Evolutionary conservation across 2,797 vertebrate species (phyloP).

Genomic region (Pangasius krempfi): DNA sequence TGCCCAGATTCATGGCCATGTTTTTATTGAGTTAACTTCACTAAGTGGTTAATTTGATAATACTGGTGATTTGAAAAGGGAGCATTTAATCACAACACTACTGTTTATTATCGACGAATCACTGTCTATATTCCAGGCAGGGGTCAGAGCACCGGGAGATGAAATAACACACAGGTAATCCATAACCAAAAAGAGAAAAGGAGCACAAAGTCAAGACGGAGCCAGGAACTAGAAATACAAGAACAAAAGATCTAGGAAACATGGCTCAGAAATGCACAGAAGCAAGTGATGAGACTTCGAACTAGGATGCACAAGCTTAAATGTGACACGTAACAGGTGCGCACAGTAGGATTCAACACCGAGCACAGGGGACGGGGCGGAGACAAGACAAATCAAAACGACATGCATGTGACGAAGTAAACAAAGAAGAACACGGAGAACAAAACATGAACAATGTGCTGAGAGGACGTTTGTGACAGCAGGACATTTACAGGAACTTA

Average conservation of each 20-base stretch:
- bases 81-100: not conserved
- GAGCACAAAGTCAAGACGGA: not conserved
- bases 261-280: too few species aligned
- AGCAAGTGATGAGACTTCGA: not conserved
- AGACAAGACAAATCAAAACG: not conserved
- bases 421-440: not conserved
- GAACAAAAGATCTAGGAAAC: not conserved
- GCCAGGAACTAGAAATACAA: not conserved
- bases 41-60: not conserved
- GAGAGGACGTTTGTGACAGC: too few species aligned
- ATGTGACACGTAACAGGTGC: not conserved
- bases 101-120: not conserved
- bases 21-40: not conserved
- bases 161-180: not conserved
- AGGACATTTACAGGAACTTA: too few species aligned
- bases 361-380: not conserved
- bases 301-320: not conserved
- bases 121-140: not conserved
- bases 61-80: not conserved
- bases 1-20: not conserved
- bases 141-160: not conserved
- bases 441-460: not conserved
- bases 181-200: not conserved
- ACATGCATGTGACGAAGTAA: not conserved
- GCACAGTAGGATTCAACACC: not conserved